These are phyloP conservation scores for Steinernema khuongi DNA, from an alignment of 1,140 invertebrate species.

Conservation along the genomic window DNA sequence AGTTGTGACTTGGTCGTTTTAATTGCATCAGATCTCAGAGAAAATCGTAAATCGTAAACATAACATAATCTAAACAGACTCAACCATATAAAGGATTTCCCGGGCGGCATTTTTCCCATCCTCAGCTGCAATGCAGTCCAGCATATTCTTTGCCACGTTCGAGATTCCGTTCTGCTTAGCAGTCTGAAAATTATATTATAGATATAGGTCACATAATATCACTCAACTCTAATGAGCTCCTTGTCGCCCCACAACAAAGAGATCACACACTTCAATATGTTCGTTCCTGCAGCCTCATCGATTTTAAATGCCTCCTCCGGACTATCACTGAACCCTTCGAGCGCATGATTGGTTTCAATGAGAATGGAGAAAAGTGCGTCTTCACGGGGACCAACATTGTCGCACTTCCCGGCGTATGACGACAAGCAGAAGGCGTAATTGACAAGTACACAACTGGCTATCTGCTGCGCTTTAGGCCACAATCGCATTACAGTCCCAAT, in stretches of 20 bases:
- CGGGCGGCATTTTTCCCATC: neutral
- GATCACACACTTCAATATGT: neutral
- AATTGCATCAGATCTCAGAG: no score
- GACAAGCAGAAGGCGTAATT: no score
- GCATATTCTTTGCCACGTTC: neutral
- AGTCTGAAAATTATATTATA: neutral
- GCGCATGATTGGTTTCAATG: no score
- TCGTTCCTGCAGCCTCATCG: neutral
- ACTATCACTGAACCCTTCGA: neutral
- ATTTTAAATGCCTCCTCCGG: neutral
- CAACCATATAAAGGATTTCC: neutral
- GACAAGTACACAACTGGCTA: no score
- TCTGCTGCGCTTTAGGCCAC: neutral
- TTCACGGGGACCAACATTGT: no score
- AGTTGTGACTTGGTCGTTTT: no score
- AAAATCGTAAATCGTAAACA: no score
- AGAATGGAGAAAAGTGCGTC: no score
- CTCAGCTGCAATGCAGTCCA: conserved; percentile 2
- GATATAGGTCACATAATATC: neutral
- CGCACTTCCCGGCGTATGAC: no score
- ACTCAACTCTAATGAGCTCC: neutral
- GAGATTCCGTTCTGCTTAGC: conserved; percentile 5
- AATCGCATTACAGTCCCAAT: neutral
- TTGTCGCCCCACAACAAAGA: neutral
- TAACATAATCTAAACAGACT: no score